phyloP scores from a whole-genome alignment of 2,797 vertebrate species.

The Diglossa cyanea region DNA sequence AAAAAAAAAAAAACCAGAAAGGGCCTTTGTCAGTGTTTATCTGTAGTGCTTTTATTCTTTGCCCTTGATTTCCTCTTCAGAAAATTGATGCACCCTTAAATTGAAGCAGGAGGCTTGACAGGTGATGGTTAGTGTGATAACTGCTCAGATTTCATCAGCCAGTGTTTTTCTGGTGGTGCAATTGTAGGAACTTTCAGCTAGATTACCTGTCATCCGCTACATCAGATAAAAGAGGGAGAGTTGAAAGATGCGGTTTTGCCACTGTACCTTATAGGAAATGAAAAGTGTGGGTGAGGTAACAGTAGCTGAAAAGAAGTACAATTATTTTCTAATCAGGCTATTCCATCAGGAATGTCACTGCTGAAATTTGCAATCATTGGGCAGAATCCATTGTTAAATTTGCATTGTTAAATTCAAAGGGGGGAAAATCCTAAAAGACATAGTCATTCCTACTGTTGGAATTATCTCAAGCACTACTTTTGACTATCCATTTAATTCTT shows the following conservation, averaged over 20 bases:
- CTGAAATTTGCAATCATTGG: slow-evolving; percentile 61
- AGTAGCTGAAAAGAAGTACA: slow-evolving; percentile 66
- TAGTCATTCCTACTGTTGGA: slow-evolving; percentile 14
- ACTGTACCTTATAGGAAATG: slow-evolving; percentile 84
- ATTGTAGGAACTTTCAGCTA: slow-evolving; percentile 98
- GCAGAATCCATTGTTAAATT: slow-evolving; percentile 68
- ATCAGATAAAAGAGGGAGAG: slow-evolving; percentile 91
- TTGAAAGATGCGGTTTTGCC: slow-evolving; percentile 89
- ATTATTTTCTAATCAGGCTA: slow-evolving; percentile 79
- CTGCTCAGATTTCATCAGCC: slow-evolving; percentile 99
- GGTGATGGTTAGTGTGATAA: slow-evolving; percentile 99
- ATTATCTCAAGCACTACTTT: slow-evolving; percentile 30
- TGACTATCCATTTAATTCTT: slow-evolving; percentile 32
- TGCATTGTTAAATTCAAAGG: slow-evolving; percentile 67
- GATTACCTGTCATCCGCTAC: slow-evolving; percentile 97
- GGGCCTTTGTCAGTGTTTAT: slow-evolving; percentile 99
- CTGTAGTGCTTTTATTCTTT: slow-evolving; percentile 97
- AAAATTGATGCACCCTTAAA: slow-evolving; percentile 99
- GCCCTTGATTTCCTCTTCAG: slow-evolving; percentile 99
- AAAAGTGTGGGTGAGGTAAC: slow-evolving; percentile 83
- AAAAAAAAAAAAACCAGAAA: slow-evolving; percentile 82
- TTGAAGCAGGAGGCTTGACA: slow-evolving; percentile 98
- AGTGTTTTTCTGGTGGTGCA: slow-evolving; percentile 88
- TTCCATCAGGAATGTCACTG: slow-evolving; percentile 69
- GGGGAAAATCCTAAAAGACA: slow-evolving; percentile 26